Evolutionary conservation across 2,888 invertebrate species (phyloP).

Genomic region (Xanthia icteritia): DNA sequence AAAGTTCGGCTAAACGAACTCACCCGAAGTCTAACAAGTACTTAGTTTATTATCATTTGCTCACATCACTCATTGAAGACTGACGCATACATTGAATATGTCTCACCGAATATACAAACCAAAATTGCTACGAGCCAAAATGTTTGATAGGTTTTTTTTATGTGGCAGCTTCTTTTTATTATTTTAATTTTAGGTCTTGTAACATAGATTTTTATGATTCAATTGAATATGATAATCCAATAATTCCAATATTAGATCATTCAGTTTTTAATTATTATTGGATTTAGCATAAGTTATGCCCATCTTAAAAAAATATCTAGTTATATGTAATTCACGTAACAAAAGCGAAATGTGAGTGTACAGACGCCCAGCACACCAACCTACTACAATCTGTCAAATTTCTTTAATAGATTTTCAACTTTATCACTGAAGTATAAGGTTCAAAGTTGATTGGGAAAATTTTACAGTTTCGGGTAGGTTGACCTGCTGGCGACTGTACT

Average conservation of each 20-base stretch:
- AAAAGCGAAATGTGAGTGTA: background rate
- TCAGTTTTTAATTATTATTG: background rate
- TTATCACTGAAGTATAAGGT: no score
- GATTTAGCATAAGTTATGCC: background rate
- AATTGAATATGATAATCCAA: background rate
- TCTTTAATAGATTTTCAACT: no score
- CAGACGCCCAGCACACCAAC: no score
- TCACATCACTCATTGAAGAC: slow-evolving; percentile 66
- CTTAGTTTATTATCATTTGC: slow-evolving; percentile 56
- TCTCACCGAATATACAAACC: slow-evolving; percentile 75
- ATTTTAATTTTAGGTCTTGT: slow-evolving; percentile 34
- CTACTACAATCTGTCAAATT: no score
- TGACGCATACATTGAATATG: slow-evolving; percentile 60
- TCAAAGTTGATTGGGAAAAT: no score
- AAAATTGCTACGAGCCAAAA: slow-evolving; percentile 80
- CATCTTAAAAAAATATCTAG: background rate
- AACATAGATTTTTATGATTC: slow-evolving; percentile 46
- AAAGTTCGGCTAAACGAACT: slow-evolving; percentile 17
- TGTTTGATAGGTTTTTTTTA: slow-evolving; percentile 60
- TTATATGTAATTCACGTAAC: background rate
- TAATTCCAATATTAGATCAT: background rate
- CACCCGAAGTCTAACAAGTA: slow-evolving; percentile 31
- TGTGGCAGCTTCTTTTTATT: slow-evolving; percentile 60
- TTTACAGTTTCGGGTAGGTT: no score
- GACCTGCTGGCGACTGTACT: no score